Conservation (phyloP, 1,140 invertebrate species). For the Achatina immaculata region DNA sequence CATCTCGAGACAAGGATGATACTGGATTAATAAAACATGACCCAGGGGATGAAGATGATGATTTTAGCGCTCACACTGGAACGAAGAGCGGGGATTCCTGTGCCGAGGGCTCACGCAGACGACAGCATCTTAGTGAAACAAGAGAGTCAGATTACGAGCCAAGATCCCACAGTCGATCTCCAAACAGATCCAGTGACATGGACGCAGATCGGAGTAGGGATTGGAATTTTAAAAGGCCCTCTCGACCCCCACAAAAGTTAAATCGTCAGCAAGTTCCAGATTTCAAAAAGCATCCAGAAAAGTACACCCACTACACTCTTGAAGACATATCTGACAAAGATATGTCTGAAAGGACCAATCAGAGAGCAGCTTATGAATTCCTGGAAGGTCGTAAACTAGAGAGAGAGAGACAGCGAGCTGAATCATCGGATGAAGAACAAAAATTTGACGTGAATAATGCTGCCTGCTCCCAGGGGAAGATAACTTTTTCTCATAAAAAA, state of each 20-base stretch:
- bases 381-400: constrained; percentile 49
- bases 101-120: neutral
- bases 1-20: constrained; percentile 26
- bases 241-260: constrained; percentile 27
- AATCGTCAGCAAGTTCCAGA: constrained; percentile 42
- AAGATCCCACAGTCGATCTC: neutral
- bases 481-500: constrained; percentile 44
- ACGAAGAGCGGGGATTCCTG: neutral
- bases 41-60: constrained; percentile 40
- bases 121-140: constrained; percentile 18
- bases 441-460: constrained; percentile 14
- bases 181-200: neutral
- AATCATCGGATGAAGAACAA: constrained; percentile 31
- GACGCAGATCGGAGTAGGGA: neutral
- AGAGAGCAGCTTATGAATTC: constrained; percentile 54
- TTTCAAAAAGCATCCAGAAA: constrained; percentile 52
- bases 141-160: neutral
- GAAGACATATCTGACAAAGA: constrained; percentile 50
- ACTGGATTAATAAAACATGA: constrained; percentile 45
- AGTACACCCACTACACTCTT: constrained; percentile 56
- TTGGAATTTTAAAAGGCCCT: constrained; percentile 12
- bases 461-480: constrained; percentile 48
- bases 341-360: constrained; percentile 51
- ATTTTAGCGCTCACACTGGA: constrained; percentile 37
- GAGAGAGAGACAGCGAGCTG: constrained; percentile 42